Conservation (phyloP, 2,888 invertebrate species). For the Deroplatys truncata region DNA sequence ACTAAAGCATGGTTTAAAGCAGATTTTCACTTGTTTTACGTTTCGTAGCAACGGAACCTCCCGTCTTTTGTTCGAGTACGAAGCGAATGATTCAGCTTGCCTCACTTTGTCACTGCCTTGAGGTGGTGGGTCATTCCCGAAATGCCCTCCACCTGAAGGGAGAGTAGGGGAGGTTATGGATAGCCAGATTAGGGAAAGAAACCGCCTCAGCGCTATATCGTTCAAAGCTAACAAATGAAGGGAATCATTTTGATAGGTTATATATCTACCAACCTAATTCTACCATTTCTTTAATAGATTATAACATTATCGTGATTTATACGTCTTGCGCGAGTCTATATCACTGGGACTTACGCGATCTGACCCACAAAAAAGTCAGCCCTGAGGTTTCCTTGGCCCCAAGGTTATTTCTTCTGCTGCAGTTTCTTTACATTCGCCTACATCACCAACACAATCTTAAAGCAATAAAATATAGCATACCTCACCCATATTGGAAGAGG, state of each 20-base stretch:
- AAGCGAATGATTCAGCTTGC: not conserved
- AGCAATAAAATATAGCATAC: too few species aligned
- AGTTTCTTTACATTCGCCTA: too few species aligned
- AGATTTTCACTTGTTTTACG: too few species aligned
- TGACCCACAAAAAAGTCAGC: too few species aligned
- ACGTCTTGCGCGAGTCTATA: not conserved
- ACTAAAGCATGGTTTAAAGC: too few species aligned
- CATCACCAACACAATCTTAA: too few species aligned
- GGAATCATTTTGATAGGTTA: not conserved
- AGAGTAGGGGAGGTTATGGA: not conserved
- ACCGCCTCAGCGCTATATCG: not conserved
- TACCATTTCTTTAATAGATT: not conserved
- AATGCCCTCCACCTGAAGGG: not conserved
- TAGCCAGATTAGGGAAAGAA: not conserved
- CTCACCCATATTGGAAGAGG: too few species aligned
- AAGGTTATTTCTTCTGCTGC: too few species aligned
- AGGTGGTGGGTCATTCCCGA: not conserved
- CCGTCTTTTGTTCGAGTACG: too few species aligned
- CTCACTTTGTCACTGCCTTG: not conserved
- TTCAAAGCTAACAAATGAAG: not conserved
- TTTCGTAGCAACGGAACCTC: too few species aligned
- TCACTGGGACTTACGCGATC: not conserved
- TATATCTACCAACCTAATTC: not conserved
- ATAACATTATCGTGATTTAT: not conserved
- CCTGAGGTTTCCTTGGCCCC: too few species aligned